A percentile compares a stretch with the other conserved stretches of the same genome.
Conservation (phyloP, 2,113 vertebrate genomes). For the Antigone vipio region DNA sequence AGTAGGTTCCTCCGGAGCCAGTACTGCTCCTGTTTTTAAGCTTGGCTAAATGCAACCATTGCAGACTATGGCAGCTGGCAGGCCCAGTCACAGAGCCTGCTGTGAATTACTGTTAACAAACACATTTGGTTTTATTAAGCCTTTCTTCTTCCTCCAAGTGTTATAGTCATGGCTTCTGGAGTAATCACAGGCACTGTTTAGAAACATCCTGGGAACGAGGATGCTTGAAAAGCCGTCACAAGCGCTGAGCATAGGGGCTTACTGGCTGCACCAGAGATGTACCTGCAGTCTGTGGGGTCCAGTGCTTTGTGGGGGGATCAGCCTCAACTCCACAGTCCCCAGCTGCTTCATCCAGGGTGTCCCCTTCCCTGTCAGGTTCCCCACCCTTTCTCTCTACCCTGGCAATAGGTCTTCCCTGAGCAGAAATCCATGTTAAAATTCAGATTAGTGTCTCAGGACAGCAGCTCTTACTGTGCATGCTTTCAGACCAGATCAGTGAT, state of each 20-base stretch:
- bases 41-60: not conserved
- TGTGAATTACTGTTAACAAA: slow-evolving; percentile 48
- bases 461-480: not conserved
- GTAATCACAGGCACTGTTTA: not conserved
- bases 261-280: not conserved
- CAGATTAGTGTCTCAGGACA: not conserved
- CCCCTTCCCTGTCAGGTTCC: not conserved
- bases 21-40: not conserved
- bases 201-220: not conserved
- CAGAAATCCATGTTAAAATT: not conserved
- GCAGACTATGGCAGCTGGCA: slow-evolving; percentile 22
- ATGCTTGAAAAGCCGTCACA: not conserved
- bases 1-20: not conserved
- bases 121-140: slow-evolving; percentile 37
- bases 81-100: not conserved
- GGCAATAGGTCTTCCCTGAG: not conserved
- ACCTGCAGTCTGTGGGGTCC: not conserved
- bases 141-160: slow-evolving; percentile 30
- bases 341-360: not conserved
- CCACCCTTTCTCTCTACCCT: not conserved
- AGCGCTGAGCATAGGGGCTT: not conserved
- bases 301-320: not conserved
- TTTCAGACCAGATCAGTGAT: not conserved
- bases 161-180: not conserved
- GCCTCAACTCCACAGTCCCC: not conserved